Conservation (phyloP, 2,797 vertebrate genomes). For the Etheostoma nigrum region DNA sequence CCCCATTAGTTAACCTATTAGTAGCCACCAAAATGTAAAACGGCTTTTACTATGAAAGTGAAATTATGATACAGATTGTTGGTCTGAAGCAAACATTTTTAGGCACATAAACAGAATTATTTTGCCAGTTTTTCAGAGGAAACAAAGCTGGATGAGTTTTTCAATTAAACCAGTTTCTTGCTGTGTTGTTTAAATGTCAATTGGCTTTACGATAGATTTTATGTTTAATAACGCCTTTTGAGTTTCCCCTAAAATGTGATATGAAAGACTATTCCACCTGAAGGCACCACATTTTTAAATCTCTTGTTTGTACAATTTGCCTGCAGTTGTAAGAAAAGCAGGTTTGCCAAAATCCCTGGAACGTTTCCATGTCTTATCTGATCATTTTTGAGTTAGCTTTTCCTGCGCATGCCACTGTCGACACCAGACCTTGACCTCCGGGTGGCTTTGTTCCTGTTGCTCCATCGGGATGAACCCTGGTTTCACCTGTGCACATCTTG, state of each 20-base stretch:
- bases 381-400: conserved; percentile 20
- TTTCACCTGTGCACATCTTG: conserved; percentile 16
- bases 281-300: background rate
- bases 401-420: background rate
- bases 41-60: conserved; percentile 6
- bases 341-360: conserved; percentile 18
- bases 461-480: conserved; percentile 11
- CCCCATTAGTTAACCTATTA: background rate
- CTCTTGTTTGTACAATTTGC: conserved; percentile 11
- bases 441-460: conserved; percentile 27
- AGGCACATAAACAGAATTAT: background rate
- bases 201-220: background rate
- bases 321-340: conserved; percentile 13
- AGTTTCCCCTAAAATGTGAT: background rate
- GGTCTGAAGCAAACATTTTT: background rate
- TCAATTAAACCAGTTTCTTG: background rate
- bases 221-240: background rate
- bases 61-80: background rate
- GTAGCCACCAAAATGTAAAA: background rate
- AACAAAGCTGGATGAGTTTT: background rate
- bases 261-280: background rate
- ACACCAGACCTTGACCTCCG: conserved; percentile 9
- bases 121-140: background rate
- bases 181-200: background rate
- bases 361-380: conserved; percentile 36